Evolutionary conservation across 2,888 invertebrate species (phyloP).

Genomic region (Belgica antarctica): DNA sequence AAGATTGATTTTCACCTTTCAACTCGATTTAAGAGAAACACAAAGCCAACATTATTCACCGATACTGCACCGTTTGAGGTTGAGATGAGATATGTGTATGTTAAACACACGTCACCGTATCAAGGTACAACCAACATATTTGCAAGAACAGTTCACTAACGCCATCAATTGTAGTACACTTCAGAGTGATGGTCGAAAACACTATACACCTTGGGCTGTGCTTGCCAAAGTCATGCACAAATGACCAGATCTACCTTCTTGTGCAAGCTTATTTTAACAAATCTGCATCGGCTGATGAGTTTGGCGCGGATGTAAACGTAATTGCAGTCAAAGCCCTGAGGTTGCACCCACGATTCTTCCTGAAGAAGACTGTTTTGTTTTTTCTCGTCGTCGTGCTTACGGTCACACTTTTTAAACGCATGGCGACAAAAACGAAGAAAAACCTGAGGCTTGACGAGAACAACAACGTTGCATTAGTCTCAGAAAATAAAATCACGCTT

Average conservation of each 20-base stretch:
- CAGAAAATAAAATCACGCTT: too few relatives aligned
- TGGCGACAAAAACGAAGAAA: neutral
- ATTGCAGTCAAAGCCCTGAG: slow-evolving; percentile 9
- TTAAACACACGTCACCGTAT: neutral
- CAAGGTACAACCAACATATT: too few relatives aligned
- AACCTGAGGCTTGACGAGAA: neutral
- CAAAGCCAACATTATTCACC: neutral
- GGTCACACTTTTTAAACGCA: neutral
- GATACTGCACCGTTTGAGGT: neutral
- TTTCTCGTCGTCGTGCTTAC: neutral
- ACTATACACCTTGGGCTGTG: slow-evolving; percentile 9
- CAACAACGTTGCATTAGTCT: neutral
- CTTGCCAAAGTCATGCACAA: neutral
- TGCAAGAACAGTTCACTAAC: neutral
- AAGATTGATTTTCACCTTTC: slow-evolving; percentile 48
- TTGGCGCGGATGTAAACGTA: neutral
- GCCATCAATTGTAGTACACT: neutral
- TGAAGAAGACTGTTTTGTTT: neutral
- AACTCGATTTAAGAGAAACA: neutral
- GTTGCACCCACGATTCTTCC: neutral
- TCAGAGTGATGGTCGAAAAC: slow-evolving; percentile 16
- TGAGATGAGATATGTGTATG: neutral
- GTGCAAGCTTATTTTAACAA: neutral
- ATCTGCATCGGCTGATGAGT: neutral
- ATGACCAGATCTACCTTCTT: neutral